These are phyloP conservation scores for Takifugu flavidus DNA, from an alignment of 2,113 vertebrate genomes.

Conservation along the genomic window DNA sequence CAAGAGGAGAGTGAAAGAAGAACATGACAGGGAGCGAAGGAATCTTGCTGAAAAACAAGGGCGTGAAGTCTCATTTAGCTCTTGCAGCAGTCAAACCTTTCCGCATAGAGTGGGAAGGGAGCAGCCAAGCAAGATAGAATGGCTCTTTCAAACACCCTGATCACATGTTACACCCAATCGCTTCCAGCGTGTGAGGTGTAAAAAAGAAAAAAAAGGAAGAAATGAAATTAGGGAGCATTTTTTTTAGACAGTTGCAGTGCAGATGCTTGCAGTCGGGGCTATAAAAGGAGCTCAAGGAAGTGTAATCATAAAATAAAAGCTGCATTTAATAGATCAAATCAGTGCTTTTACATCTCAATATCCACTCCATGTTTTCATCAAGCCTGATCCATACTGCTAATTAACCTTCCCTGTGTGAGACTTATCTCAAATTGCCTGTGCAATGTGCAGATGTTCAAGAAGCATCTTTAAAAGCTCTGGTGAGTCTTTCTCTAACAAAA, in stretches of 20 bases:
- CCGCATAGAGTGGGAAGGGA: slow-evolving; percentile 44
- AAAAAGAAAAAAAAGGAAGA: slow-evolving; percentile 53
- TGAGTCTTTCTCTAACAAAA: slow-evolving; percentile 30
- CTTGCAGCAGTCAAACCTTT: slow-evolving; percentile 32
- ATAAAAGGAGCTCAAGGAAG: slow-evolving; percentile 47
- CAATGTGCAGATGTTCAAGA: slow-evolving; percentile 63
- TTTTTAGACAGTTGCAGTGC: slow-evolving; percentile 21
- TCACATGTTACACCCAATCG: slow-evolving; percentile 63
- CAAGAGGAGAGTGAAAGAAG: background rate
- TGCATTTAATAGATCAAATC: slow-evolving; percentile 49
- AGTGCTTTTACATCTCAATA: slow-evolving; percentile 45
- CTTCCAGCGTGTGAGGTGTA: slow-evolving; percentile 52
- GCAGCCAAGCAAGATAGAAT: slow-evolving; percentile 29
- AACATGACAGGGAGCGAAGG: background rate
- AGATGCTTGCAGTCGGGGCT: slow-evolving; percentile 20
- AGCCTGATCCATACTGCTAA: slow-evolving; percentile 62
- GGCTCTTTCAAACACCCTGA: slow-evolving; percentile 54
- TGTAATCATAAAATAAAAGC: slow-evolving; percentile 38
- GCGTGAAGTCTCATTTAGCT: slow-evolving; percentile 53
- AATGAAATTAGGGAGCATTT: slow-evolving; percentile 64
- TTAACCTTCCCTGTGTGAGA: slow-evolving; percentile 56
- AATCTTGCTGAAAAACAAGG: slow-evolving; percentile 12
- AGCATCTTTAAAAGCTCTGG: slow-evolving; percentile 45
- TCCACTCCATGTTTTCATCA: slow-evolving; percentile 57
- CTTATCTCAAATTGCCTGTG: slow-evolving; percentile 58